Base-by-base conservation (phyloP, 2,113 vertebrate species). In the Thoracochromis brauschi region DNA sequence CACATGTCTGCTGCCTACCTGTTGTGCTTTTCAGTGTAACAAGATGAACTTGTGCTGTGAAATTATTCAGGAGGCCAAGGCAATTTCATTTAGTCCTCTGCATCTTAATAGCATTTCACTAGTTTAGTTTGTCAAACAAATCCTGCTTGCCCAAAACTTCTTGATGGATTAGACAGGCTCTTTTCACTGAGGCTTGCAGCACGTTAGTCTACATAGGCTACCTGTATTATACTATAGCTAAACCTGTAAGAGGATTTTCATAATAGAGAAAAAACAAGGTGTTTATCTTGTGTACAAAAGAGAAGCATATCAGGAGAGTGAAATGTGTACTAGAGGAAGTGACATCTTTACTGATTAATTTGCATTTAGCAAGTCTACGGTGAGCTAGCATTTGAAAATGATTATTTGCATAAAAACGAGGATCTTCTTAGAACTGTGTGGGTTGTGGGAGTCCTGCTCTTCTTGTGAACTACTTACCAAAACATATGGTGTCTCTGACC, bases 41-140 rank as follows among this genome's bases (percentile, higher is more conserved):
- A 60, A 80, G 75, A 90, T 82, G 42, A 81, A 57, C 73, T 75
- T 19, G 4, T 16, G 58, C 81, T 90, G 90, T 35, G 86, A 88
- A 87, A 90, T 90, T 55, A 90, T 89, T 60, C 89, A 63, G 33
- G 19, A 53, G 82, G 49, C 73, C 35, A 13, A 55, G 38, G 79
- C 42, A 49, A 21, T 71, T 88, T 85, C 29, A 80, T 87, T 83
- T 86, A 55, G 87, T 54, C 84, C 45, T 81, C 24, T 55, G 49
- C 14, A 86, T 90, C 78, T 31, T 71, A 51, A 82, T 63, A 82
- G 40, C 55, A 26, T 90, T 88, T 81, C 80, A 73, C 42, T 2
- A 71, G 78, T 82, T 89, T 89, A 80, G 89, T 88, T 94, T 90
- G 80, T 90, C 65, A 80, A 85, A 75, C 85, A 89, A 92, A 90